phyloP scores from a whole-genome alignment of 2,888 invertebrate genomes.

The Iselma pallidipennis region DNA sequence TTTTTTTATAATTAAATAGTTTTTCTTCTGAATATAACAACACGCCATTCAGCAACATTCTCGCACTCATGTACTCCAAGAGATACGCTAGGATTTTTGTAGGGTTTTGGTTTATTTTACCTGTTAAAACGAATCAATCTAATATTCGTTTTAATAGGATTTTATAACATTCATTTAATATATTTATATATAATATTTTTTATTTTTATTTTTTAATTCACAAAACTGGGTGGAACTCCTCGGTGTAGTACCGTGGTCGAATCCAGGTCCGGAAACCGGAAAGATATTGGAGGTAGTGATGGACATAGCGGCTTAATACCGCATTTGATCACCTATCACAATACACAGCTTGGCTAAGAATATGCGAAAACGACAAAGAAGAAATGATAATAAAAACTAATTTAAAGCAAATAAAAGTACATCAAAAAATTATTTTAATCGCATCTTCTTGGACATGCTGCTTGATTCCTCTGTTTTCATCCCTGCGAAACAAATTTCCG shows the following conservation, averaged over 20 bases:
- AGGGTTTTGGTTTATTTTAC: background rate
- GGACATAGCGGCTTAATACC: slow-evolving; percentile 26
- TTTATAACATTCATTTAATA: background rate
- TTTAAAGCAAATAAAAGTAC: too few relatives aligned
- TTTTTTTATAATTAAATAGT: slow-evolving; percentile 18
- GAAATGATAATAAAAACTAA: too few relatives aligned
- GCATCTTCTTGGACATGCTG: background rate
- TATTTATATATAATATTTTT: background rate
- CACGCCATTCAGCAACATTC: slow-evolving; percentile 45
- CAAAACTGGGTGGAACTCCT: slow-evolving; percentile 24
- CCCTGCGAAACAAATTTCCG: background rate
- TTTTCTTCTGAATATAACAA: slow-evolving; percentile 35
- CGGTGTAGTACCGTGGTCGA: slow-evolving; percentile 22
- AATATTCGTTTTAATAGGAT: slow-evolving; percentile 11
- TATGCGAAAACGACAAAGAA: too few relatives aligned
- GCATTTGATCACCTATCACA: slow-evolving; percentile 28
- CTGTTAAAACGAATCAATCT: slow-evolving; percentile 7
- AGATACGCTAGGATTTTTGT: slow-evolving; percentile 19
- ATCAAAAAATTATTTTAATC: too few relatives aligned
- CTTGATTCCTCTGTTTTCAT: background rate
- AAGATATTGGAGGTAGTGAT: slow-evolving; percentile 29
- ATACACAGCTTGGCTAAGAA: background rate
- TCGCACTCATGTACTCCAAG: slow-evolving; percentile 30
- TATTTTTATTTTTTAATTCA: slow-evolving; percentile 9
- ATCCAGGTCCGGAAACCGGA: slow-evolving; percentile 26